Evolutionary conservation across 2,797 vertebrate species (phyloP).

Genomic region (Steatocranus sp.): DNA sequence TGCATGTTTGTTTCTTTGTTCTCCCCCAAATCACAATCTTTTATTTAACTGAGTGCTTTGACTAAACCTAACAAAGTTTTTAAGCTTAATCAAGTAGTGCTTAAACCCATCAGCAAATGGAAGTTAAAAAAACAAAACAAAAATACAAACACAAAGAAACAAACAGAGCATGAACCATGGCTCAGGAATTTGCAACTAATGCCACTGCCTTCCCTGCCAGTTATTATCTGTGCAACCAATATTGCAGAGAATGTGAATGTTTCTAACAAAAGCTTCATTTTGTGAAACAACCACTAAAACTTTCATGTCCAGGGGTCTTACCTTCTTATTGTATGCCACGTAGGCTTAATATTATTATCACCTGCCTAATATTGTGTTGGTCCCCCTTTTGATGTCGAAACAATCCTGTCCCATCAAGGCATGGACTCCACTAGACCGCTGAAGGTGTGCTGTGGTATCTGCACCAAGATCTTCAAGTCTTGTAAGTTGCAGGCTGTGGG

Average conservation of each 20-base stretch:
- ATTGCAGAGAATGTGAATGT: background rate
- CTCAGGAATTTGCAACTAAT: background rate
- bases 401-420: background rate
- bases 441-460: background rate
- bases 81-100: background rate
- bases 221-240: background rate
- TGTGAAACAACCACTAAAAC: background rate
- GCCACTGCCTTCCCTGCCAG: background rate
- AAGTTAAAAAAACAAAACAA: background rate
- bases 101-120: background rate
- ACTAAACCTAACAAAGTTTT: background rate
- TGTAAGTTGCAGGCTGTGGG: background rate
- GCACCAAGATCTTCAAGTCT: background rate
- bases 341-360: background rate
- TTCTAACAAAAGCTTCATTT: background rate
- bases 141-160: background rate
- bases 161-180: background rate
- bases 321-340: background rate
- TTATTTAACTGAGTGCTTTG: background rate
- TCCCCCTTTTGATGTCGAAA: background rate
- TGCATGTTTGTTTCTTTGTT: background rate
- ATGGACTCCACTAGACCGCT: background rate
- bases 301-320: background rate
- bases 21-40: background rate
- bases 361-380: background rate